phyloP scores from a whole-genome alignment of 2,113 vertebrate genomes.

The Nettapus auritus region DNA sequence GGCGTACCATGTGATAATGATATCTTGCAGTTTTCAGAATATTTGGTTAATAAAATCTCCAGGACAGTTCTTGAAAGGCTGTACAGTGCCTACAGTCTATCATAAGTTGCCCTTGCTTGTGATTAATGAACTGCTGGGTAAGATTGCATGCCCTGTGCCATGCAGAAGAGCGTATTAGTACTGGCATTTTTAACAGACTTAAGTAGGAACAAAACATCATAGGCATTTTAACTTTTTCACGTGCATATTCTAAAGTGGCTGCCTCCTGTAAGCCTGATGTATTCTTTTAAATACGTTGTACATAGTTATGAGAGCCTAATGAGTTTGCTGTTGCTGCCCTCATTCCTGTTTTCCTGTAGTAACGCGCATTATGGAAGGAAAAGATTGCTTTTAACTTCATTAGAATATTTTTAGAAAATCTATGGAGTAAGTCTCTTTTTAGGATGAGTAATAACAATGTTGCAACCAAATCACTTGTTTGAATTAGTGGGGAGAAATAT shows the following conservation, averaged over 20 bases:
- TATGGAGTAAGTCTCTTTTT: not conserved
- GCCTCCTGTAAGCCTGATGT: rapidly evolving
- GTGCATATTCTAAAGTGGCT: not conserved
- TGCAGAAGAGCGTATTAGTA: not conserved
- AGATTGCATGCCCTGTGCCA: not conserved
- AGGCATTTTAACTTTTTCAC: not conserved
- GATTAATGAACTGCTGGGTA: not conserved
- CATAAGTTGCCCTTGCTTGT: not conserved
- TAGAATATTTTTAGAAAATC: not conserved
- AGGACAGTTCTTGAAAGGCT: not conserved
- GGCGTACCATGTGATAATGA: rapidly evolving
- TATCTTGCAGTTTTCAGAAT: not conserved
- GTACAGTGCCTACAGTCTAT: not conserved
- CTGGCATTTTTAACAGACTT: not conserved
- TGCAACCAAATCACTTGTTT: not conserved
- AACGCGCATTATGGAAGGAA: not conserved
- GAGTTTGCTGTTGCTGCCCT: not conserved
- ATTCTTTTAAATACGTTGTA: not conserved
- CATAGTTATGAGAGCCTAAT: not conserved
- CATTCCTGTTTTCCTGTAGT: not conserved
- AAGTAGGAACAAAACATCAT: not conserved
- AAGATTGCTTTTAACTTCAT: not conserved
- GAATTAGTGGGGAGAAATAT: not conserved
- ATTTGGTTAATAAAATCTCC: not conserved
- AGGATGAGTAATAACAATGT: not conserved